Evolutionary conservation across 2,797 vertebrate species (phyloP).

Genomic region (Protosalanx chinensis): DNA sequence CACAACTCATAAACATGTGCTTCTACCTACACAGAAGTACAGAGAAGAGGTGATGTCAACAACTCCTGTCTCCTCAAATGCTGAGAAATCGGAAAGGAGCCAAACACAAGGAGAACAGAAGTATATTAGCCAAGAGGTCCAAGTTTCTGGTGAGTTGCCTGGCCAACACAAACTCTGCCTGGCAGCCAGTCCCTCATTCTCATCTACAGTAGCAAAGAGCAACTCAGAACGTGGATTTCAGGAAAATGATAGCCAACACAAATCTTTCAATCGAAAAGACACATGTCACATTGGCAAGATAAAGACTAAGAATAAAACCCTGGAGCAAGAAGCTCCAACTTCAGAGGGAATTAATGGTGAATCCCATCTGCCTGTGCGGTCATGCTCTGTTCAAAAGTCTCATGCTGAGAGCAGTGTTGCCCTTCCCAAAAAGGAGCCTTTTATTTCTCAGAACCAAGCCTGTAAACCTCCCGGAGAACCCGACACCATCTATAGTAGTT

Average conservation of each 20-base stretch:
- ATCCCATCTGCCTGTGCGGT: constrained; percentile 6
- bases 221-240: constrained; percentile 26
- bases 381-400: not conserved
- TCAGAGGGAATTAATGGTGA: constrained; percentile 21
- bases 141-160: constrained; percentile 25
- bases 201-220: constrained; percentile 24
- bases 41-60: constrained; percentile 24
- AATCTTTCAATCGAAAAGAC: constrained; percentile 33
- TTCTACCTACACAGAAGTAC: constrained; percentile 35
- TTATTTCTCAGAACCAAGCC: constrained; percentile 19
- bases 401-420: not conserved
- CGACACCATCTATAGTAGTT: constrained; percentile 12
- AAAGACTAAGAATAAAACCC: constrained; percentile 14
- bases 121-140: constrained; percentile 28
- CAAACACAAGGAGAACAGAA: constrained; percentile 33
- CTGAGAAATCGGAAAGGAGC: constrained; percentile 23
- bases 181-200: constrained; percentile 14
- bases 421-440: constrained; percentile 10
- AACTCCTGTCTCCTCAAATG: constrained; percentile 24
- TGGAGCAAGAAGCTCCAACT: constrained; percentile 4
- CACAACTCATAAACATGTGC: constrained; percentile 31
- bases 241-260: constrained; percentile 33
- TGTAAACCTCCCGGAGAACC: constrained; percentile 15
- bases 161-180: constrained; percentile 39
- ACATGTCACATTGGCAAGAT: constrained; percentile 7